A percentile compares a stretch with the other conserved stretches of the same genome.
These are phyloP conservation scores for Vireo griseus DNA, from an alignment of 2,797 vertebrate genomes.

Conservation along the genomic window DNA sequence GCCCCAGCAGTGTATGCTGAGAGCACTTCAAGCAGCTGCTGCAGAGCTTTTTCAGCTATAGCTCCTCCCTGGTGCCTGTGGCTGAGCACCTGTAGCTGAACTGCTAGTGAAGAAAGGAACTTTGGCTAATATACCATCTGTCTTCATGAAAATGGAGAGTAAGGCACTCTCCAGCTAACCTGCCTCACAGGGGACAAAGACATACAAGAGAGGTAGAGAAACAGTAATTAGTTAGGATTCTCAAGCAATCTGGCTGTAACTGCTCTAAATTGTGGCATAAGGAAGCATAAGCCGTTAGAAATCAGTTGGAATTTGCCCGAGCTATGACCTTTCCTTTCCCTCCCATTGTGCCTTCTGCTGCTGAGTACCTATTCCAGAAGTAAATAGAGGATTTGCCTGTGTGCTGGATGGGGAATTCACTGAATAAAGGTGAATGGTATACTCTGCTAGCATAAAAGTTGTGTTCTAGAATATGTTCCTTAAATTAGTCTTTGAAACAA, in stretches of 20 bases:
- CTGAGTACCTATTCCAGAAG: background rate
- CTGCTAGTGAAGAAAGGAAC: background rate
- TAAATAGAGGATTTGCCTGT: background rate
- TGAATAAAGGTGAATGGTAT: background rate
- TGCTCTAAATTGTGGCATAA: background rate
- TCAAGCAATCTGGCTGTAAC: background rate
- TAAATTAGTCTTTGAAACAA: background rate
- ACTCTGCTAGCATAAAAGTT: rapidly evolving
- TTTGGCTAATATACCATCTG: background rate
- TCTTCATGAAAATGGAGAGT: background rate
- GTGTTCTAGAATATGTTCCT: background rate
- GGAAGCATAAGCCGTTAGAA: background rate
- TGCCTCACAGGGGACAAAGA: background rate
- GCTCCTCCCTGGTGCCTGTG: background rate
- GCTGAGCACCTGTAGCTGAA: background rate
- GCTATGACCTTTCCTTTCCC: background rate
- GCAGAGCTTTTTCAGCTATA: background rate
- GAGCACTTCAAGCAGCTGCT: background rate
- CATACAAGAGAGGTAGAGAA: background rate
- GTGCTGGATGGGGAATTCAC: background rate
- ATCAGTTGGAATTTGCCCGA: background rate
- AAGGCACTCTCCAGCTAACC: background rate
- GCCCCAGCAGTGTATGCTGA: background rate
- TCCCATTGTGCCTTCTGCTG: background rate
- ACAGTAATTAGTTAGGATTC: background rate